Base-by-base conservation (phyloP, 2,888 invertebrate genomes). In the Gnatocerus cornutus region DNA sequence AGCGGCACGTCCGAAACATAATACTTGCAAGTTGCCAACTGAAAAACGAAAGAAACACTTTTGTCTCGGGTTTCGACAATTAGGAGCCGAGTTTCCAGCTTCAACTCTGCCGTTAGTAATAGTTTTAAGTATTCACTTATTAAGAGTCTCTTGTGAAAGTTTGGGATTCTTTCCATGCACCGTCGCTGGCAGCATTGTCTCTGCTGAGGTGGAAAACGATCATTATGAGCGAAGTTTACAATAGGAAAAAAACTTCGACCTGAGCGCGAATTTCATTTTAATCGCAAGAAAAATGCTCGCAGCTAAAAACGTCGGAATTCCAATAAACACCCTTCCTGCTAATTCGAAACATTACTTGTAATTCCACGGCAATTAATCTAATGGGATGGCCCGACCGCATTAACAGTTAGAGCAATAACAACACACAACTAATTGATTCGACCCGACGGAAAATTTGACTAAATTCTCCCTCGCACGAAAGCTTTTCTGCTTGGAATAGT, bases 331-430 rank as follows among this genome's bases (percentile, higher is more conserved):
- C 56, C 56, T 45, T 12, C 30, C 14, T 30, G 33, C 27, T 21
- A 46, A 59, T 46, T 59, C 59, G 59, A 46, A 27, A 59, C 59
- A 59, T 59, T 59, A 45, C 27, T 59, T 59, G 59, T 45, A 62
- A 62, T 62, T 62, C 62, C 39, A 50, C 21, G 41, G 50, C 50
- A 62, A 62, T 62, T 62, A 62, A 62, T 50, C 48, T 62, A 62
- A 62, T 62, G 62, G 50, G 48, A 50, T 50, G 50, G 14, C 27
- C 50, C 27, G 48, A 62, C 62, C 62, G 62, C 62, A 62, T 62
- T 62, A 62, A 62, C 62, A 62, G 62, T 50, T 16, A 8, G 14
- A 50, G 41, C 50, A 62, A 62, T 62, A 62, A 62, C 62, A 50
- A 62, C 62, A 62, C 50, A 39, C 50, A 48, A 61, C 61, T 62